Percentiles rank a stretch among this genome's conserved stretches.
Conservation (phyloP, 2,888 invertebrate genomes). For the Synergus umbraculus region DNA sequence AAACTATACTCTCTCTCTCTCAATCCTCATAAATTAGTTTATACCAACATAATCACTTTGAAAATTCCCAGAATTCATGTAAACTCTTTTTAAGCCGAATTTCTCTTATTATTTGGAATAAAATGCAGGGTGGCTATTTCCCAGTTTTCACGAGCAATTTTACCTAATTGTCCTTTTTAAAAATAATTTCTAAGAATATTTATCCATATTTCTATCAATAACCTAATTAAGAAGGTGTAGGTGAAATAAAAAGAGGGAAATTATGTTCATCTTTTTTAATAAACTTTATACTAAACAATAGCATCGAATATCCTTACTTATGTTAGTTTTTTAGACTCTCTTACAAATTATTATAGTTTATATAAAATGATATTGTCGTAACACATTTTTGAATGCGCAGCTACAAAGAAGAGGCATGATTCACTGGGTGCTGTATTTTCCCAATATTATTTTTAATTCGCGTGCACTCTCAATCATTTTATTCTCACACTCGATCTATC, state of each 20-base stretch:
- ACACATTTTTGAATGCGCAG: conserved; percentile 63
- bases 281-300: conserved; percentile 74
- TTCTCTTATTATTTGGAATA: too few species aligned
- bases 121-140: too few species aligned
- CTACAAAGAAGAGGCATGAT: conserved; percentile 62
- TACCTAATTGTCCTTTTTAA: too few species aligned
- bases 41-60: neutral
- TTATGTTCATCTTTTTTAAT: conserved; percentile 60
- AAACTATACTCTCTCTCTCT: neutral
- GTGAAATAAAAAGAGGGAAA: conserved; percentile 43
- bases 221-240: neutral
- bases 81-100: neutral
- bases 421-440: conserved; percentile 64
- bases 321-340: conserved; percentile 75
- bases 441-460: conserved; percentile 41
- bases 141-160: too few species aligned
- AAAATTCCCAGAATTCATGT: neutral
- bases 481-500: conserved; percentile 44
- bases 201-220: too few species aligned
- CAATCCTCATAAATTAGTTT: neutral
- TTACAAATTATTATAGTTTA: conserved; percentile 67
- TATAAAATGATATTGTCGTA: conserved; percentile 67
- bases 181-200: too few species aligned
- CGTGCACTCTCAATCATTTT: conserved; percentile 45
- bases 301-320: conserved; percentile 69